Evolutionary conservation across 2,888 invertebrate species (phyloP), one percentile per base, ranked within the genome.

Genomic region (Scelioninae gen. 1): DNA sequence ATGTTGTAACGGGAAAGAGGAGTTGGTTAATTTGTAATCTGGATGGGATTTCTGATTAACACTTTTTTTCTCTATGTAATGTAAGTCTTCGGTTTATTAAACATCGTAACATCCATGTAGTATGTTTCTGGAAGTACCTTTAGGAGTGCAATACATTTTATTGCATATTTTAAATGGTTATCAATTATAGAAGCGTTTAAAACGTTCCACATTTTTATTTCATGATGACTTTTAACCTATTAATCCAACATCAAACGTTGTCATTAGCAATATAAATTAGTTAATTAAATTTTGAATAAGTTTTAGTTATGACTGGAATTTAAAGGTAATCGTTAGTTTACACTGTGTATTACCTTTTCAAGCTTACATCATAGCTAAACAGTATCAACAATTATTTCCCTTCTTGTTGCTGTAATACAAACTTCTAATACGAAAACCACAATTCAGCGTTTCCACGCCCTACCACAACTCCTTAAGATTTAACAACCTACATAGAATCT

Each of bases 21-120:
- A 23, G 56, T 29, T 55, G 23, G 31, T 77, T 55, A 77, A 77
- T 77, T 77, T 68, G 60, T 77, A 77, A 77, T 77, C 68, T 68
- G 55, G 63, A 47, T 74, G 63, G 74, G 7, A 47, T 74, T 65
- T 15, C 34, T 13, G n/a, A 58, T 38, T 49, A 38, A 9, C 8
- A 10, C 38, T 38, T 23, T 23, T 23, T 23, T 23, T 2, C 23
- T 23, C 23, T 23, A 4, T 23, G 23, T 23, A 23, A 23, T 23
- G 4, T 23, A 23, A 23, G 1, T 23, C 23, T 23, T 23, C 23
- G 4, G 23, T 23, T 23, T 23, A 23, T 23, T 23, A 23, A 23
- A 23, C 23, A 23, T 23, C 23, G 23, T 23, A 23, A 23, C 23
- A 23, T 23, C n/a, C 23, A 23, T 23, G 23, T 23, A 23, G 23